Evolutionary conservation across 1,140 invertebrate species (phyloP).

Genomic region (Babylonia areolata): DNA sequence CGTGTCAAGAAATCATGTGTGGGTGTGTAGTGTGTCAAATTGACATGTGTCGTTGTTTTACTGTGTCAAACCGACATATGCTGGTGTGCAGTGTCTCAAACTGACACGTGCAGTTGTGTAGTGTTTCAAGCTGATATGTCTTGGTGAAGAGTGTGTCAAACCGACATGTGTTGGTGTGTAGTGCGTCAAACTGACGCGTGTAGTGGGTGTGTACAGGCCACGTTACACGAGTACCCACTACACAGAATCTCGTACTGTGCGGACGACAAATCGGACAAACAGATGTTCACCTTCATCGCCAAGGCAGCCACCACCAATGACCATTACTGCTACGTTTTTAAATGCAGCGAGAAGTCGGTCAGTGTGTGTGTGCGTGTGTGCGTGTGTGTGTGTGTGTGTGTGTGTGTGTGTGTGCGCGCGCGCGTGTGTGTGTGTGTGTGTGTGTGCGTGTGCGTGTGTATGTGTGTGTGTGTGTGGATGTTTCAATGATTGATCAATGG

Average conservation of each 20-base stretch:
- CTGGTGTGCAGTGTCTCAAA: no score
- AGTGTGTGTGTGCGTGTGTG: constrained; percentile 52
- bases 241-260: constrained; percentile 98
- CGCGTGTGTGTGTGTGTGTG: not conserved
- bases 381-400: not conserved
- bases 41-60: no score
- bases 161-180: no score
- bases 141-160: no score
- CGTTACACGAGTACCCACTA: constrained; percentile 94
- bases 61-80: no score
- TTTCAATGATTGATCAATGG: not conserved
- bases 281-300: constrained; percentile 97
- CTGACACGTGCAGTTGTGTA: no score
- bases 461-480: not conserved
- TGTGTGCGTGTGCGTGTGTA: not conserved
- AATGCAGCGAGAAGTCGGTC: constrained; percentile 90
- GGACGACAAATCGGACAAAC: constrained; percentile 97
- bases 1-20: no score
- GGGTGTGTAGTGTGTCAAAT: no score
- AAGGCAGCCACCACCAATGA: constrained; percentile 89
- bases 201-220: constrained; percentile 66
- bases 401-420: not conserved
- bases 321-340: constrained; percentile 97
- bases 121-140: no score
- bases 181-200: no score